Evolutionary conservation across 92 coral and sea anemone genomes (phyloP).

Genomic region (Umimayanthus chanpuru): DNA sequence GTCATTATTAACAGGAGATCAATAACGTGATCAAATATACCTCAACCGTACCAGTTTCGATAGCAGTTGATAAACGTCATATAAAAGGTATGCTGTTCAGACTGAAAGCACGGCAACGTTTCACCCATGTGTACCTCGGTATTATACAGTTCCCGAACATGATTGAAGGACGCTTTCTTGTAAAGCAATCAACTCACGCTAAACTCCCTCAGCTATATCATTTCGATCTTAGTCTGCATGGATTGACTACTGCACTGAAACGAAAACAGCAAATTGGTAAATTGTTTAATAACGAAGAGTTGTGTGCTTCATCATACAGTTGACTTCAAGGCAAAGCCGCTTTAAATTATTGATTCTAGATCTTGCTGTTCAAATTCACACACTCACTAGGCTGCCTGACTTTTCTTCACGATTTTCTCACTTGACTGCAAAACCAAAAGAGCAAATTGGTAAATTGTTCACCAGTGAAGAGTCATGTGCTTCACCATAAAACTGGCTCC

Average conservation of each 20-base stretch:
- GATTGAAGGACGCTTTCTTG: not conserved
- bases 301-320: not conserved
- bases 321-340: not conserved
- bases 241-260: not conserved
- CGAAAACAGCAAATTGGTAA: not conserved
- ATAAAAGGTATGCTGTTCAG: not conserved
- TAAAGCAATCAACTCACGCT: not conserved
- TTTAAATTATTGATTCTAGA: not conserved
- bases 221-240: not conserved
- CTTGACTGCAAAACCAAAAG: no score
- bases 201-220: not conserved
- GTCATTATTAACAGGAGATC: not conserved
- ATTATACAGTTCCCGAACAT: not conserved
- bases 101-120: not conserved
- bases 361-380: conserved; percentile 1
- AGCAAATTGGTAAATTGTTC: no score
- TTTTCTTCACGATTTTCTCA: not conserved
- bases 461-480: no score
- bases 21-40: no score
- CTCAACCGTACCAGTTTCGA: not conserved
- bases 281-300: not conserved
- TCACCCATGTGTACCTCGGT: not conserved
- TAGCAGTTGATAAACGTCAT: not conserved
- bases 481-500: not conserved
- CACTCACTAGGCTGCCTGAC: not conserved